Base-by-base conservation (phyloP, 2,888 invertebrate genomes). In the Tachina grossa region DNA sequence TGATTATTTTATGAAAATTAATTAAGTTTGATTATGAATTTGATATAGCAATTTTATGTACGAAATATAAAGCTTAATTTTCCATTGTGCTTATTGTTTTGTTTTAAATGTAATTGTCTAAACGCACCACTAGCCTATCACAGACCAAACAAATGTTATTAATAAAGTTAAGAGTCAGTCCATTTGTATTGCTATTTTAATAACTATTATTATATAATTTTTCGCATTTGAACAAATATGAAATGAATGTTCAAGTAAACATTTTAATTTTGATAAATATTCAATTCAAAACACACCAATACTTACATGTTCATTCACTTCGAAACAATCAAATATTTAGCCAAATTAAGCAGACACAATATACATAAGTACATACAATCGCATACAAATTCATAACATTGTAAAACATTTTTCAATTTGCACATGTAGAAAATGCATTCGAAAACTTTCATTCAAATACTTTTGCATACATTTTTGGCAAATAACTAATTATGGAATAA, bases 401-500 rank as follows among this genome's bases (percentile, higher is more conserved):
- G 6, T 39, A 43, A 14, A 43, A 53, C 16, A 16, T 53, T 53
- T 53, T 53, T 10, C 6, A 75, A 74, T 51, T 41, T 61, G 2
- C 49, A 41, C 39, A 51, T 47, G 9, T 22, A 13, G n/a, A 51
- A 43, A 53, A 22, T 55, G n/a, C 31, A n/a, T 9, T 10, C 47
- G 45, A 22, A 55, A 55, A 45, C 19, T 43, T 69, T 16, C 43
- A 49, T 65, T 53, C 14, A 57, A 57, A 49, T 3, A 59, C 8
- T 57, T 57, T 45, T n/a, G 13, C 57, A 43, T 65, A 47, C 10
- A 19, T 57, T 31, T 31, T 74, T 41, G 4, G 16, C 49, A 61
- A 74, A 59, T 49, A 31, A 51, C 59, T 59, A 72, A 55, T 55
- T 61, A 31, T 47, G 22, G 9, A 65, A 65, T 65, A 65, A 76